These are phyloP conservation scores for Actinernus sp. DNA, from an alignment of 92 coral and sea anemone species.

Conservation along the genomic window DNA sequence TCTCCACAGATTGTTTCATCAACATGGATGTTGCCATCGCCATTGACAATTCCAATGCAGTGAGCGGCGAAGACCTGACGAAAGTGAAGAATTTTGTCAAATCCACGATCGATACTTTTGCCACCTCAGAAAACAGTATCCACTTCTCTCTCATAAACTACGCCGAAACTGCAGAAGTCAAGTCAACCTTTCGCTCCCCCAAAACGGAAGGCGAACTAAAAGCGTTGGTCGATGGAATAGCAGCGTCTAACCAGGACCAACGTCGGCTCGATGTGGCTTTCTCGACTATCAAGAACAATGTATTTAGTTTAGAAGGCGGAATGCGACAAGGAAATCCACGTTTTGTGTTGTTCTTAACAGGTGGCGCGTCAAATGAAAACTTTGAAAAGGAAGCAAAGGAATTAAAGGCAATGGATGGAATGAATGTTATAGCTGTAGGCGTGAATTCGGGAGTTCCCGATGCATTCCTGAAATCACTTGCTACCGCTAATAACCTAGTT, in stretches of 20 bases:
- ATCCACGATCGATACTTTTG: slow-evolving; percentile 6
- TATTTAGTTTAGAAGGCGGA: slow-evolving; percentile 37
- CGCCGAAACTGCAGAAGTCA: slow-evolving; percentile 4
- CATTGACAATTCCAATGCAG: slow-evolving; percentile 25
- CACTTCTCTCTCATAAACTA: slow-evolving; percentile 12
- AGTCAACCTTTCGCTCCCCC: slow-evolving; percentile 22
- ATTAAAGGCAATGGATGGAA: slow-evolving; percentile 15
- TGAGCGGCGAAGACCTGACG: slow-evolving; percentile 16
- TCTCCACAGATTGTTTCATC: slow-evolving; percentile 28
- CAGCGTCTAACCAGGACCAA: slow-evolving; percentile 1
- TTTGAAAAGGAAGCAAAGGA: slow-evolving; percentile 8
- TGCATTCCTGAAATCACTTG: slow-evolving; percentile 1
- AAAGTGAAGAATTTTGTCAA: slow-evolving; percentile 23
- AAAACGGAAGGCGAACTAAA: slow-evolving; percentile 14
- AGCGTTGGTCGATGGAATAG: neutral
- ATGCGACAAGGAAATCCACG: slow-evolving; percentile 57
- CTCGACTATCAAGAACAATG: slow-evolving; percentile 1
- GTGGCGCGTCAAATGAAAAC: neutral
- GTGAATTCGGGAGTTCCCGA: slow-evolving; percentile 18
- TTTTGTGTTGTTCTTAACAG: neutral
- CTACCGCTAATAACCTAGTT: neutral
- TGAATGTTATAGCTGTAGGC: slow-evolving; percentile 34
- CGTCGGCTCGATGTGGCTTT: slow-evolving; percentile 6
- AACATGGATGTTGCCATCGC: slow-evolving; percentile 30
- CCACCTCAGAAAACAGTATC: slow-evolving; percentile 36